phyloP scores from a whole-genome alignment of 2,888 invertebrate species.

The Lochmaea capreae region DNA sequence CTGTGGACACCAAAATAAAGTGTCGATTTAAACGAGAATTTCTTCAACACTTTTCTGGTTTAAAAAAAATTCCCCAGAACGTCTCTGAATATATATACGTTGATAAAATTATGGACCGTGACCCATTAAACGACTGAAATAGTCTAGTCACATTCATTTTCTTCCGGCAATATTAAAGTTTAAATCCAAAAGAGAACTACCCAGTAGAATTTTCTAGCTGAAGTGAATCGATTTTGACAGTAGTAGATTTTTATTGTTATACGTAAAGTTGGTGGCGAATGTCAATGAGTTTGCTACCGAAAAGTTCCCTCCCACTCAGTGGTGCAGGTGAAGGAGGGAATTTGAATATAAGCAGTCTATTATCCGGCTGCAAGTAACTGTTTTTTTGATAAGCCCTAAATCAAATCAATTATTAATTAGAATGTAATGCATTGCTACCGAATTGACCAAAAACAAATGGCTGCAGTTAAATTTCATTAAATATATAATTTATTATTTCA shows the following conservation, averaged over 20 bases:
- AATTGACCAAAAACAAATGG: too few relatives aligned
- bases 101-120: constrained; percentile 29
- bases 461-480: too few relatives aligned
- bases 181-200: constrained; percentile 30
- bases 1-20: too few relatives aligned
- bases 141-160: constrained; percentile 39
- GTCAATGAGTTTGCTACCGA: constrained; percentile 53
- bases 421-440: too few relatives aligned
- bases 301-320: background rate
- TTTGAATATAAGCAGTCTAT: too few relatives aligned
- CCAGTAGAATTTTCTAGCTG: constrained; percentile 33
- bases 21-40: too few relatives aligned
- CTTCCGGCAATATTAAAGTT: constrained; percentile 32
- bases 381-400: too few relatives aligned
- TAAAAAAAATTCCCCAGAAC: too few relatives aligned
- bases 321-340: background rate
- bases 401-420: too few relatives aligned
- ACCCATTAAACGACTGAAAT: constrained; percentile 30
- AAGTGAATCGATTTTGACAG: constrained; percentile 58
- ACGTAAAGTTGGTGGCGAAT: constrained; percentile 60
- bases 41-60: too few relatives aligned
- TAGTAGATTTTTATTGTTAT: constrained; percentile 62
- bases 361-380: too few relatives aligned
- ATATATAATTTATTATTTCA: too few relatives aligned
- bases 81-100: background rate